Base-by-base conservation (phyloP, 2,888 invertebrate species). In the Protonemura montana region DNA sequence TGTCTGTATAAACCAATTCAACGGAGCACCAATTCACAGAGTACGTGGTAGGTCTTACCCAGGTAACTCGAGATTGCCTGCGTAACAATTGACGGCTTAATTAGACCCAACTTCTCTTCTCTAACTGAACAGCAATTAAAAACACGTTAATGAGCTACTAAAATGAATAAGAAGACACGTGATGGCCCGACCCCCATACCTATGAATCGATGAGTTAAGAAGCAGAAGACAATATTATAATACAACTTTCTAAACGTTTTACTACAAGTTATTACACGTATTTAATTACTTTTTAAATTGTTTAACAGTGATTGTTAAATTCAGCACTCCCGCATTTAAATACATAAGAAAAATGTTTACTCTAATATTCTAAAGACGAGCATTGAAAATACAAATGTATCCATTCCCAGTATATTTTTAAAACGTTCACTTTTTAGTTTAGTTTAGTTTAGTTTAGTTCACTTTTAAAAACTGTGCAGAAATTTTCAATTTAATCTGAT, bases 11-110 rank as follows among this genome's bases (percentile, higher is more conserved):
- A 2, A 10, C 59, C 21, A 10, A 21, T 59, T 59, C 16, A 59
- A 21, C 3, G 10, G 35, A 3, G 35, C 35, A 35, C 35, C 35
- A 6, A 35, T 35, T 3, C 59, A 59, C 59, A 59, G 16, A 59
- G 59, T 2, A 59, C 59, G 21, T 59, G 16, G 59, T 59, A 59
- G 3, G 27, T 6, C 78, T 7, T 3, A 78, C 2, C 78, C 78
- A 6, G 26, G 78, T 27, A 78, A 78, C 78, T 28, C n/a, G 78
- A 78, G 78, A 78, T 59, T 78, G 78, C 28, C 27, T 28, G 26
- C 28, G 28, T 78, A 78, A 78, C 28, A 78, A 78, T 59, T 78
- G 78, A 78, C 78, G 78, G 27, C 78, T 78, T 78, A 78, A 78
- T 78, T 78, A 78, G 78, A 78, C 7, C 28, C 78, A 26, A 59